Conservation (phyloP, 2,888 invertebrate species). For the Cerastis leucographa region DNA sequence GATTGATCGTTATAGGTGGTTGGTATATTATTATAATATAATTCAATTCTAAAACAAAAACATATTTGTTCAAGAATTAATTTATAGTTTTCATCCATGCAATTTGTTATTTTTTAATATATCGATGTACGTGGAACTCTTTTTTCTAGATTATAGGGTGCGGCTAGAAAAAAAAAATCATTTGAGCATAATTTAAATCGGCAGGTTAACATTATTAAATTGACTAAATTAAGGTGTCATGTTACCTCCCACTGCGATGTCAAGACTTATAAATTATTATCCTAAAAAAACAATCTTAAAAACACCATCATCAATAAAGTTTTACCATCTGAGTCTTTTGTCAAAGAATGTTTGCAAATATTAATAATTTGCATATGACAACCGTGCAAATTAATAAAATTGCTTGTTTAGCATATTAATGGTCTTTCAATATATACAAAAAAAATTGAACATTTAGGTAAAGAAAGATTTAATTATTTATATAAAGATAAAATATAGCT, state of each 20-base stretch:
- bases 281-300: slow-evolving; percentile 5
- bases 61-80: too few species aligned
- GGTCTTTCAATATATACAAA: slow-evolving; percentile 32
- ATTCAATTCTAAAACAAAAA: too few species aligned
- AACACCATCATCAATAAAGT: background rate
- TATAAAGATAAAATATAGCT: slow-evolving; percentile 25
- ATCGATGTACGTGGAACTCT: background rate
- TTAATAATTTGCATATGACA: slow-evolving; percentile 28
- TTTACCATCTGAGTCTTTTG: background rate
- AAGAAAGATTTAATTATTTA: slow-evolving; percentile 26
- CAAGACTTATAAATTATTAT: slow-evolving; percentile 10
- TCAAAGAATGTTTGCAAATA: slow-evolving; percentile 31
- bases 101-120: background rate
- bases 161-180: background rate
- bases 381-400: slow-evolving; percentile 35
- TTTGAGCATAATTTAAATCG: background rate
- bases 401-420: slow-evolving; percentile 37
- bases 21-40: too few species aligned
- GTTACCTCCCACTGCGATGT: slow-evolving; percentile 4
- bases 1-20: background rate
- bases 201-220: background rate
- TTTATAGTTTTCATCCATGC: background rate
- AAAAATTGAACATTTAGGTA: slow-evolving; percentile 35
- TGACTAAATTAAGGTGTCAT: background rate
- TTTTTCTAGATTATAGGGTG: background rate